These are phyloP conservation scores for Chloroceryle inda DNA, from an alignment of 2,797 vertebrate genomes.

Conservation along the genomic window DNA sequence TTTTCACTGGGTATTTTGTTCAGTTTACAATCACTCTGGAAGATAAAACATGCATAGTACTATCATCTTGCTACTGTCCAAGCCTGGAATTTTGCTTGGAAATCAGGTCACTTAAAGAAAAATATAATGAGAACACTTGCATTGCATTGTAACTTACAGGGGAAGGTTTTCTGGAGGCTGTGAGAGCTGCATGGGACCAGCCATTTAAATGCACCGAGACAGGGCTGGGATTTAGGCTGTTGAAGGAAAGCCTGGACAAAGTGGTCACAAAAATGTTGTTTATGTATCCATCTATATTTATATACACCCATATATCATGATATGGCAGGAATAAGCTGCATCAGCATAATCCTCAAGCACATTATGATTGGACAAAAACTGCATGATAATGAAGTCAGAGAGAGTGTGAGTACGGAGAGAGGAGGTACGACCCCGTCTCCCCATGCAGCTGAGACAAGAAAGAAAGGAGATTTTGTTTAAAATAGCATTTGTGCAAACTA, in stretches of 20 bases:
- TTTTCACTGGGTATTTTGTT: background rate
- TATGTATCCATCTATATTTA: background rate
- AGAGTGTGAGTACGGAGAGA: background rate
- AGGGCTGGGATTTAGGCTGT: background rate
- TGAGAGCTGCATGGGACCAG: background rate
- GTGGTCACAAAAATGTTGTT: background rate
- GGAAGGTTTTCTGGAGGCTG: background rate
- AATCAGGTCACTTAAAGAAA: background rate
- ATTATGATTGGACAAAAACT: background rate
- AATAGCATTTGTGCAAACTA: background rate
- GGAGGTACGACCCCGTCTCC: background rate
- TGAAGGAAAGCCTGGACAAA: background rate
- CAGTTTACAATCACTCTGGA: background rate
- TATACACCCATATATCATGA: background rate
- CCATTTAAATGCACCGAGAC: background rate
- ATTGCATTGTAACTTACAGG: background rate
- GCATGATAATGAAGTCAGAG: background rate
- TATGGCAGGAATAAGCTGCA: background rate
- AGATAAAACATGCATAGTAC: background rate
- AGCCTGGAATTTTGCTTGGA: background rate
- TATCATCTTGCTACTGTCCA: background rate
- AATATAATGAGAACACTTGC: background rate
- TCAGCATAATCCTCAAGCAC: slow-evolving; percentile 12
- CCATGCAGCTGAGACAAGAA: background rate
- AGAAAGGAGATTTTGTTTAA: background rate